Evolutionary conservation across 1,140 invertebrate genomes (phyloP).

Genomic region (Formica selysi): DNA sequence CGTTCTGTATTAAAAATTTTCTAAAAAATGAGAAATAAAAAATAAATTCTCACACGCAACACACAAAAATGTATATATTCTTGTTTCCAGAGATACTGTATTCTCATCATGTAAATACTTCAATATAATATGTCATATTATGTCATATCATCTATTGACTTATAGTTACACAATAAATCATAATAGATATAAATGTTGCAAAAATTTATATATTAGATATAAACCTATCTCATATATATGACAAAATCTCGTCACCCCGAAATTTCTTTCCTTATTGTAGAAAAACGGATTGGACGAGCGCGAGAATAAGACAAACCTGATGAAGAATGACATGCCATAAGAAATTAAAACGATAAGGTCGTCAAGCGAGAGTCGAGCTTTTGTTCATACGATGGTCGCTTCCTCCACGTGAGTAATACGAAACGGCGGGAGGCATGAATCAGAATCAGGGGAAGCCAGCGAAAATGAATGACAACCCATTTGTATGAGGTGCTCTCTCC

Average conservation of each 20-base stretch:
- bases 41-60: neutral
- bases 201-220: neutral
- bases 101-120: too few species aligned
- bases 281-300: neutral
- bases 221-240: neutral
- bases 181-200: neutral
- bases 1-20: neutral
- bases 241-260: neutral
- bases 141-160: too few species aligned
- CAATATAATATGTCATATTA: too few species aligned
- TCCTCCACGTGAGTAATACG: constrained; percentile 76
- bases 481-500: constrained; percentile 73
- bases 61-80: too few species aligned
- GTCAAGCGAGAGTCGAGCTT: constrained; percentile 72
- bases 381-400: constrained; percentile 62
- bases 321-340: constrained; percentile 50
- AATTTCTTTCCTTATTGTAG: constrained; percentile 6
- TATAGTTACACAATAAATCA: neutral
- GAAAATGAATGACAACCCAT: constrained; percentile 81
- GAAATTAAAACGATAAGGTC: constrained; percentile 59
- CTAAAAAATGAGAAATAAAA: neutral
- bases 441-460: constrained; percentile 79
- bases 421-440: constrained; percentile 77
- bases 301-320: constrained; percentile 43
- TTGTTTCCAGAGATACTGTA: neutral